These are phyloP conservation scores for Napeogenes sylphis DNA, from an alignment of 2,888 invertebrate species.

Conservation along the genomic window DNA sequence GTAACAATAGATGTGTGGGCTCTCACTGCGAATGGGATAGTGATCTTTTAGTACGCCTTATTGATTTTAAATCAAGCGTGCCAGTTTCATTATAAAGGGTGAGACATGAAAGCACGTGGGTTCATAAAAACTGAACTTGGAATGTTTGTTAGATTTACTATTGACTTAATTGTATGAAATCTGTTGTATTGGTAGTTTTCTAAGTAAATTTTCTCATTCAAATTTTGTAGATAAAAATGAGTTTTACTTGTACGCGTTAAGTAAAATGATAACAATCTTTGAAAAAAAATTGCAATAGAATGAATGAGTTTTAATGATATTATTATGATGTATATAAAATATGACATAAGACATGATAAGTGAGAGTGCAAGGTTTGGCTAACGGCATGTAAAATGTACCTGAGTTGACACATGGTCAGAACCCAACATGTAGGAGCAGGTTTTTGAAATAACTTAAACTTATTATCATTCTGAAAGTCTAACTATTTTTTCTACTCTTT, in stretches of 20 bases:
- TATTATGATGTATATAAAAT: too few relatives aligned
- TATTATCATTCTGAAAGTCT: too few relatives aligned
- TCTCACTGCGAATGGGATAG: conserved; percentile 69
- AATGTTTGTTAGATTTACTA: conserved; percentile 14
- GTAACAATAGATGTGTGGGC: conserved; percentile 67
- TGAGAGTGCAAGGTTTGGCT: too few relatives aligned
- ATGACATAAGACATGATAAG: too few relatives aligned
- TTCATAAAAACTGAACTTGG: conserved; percentile 24
- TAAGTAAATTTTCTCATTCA: too few relatives aligned
- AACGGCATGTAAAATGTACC: conserved; percentile 1
- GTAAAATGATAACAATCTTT: too few relatives aligned
- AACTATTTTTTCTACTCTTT: too few relatives aligned
- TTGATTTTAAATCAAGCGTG: conserved; percentile 72
- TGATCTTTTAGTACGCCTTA: conserved; percentile 64
- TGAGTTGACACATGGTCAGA: not conserved
- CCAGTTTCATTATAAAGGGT: conserved; percentile 51
- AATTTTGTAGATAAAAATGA: too few relatives aligned
- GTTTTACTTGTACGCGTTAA: too few relatives aligned
- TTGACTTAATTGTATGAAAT: conserved; percentile 6
- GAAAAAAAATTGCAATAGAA: too few relatives aligned
- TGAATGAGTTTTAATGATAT: too few relatives aligned
- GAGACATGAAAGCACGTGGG: conserved; percentile 37
- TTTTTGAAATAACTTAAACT: not conserved
- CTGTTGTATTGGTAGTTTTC: not conserved
- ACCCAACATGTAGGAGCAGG: not conserved